Conservation (phyloP, 2,888 invertebrate species). For the Folsomia manolachei region DNA sequence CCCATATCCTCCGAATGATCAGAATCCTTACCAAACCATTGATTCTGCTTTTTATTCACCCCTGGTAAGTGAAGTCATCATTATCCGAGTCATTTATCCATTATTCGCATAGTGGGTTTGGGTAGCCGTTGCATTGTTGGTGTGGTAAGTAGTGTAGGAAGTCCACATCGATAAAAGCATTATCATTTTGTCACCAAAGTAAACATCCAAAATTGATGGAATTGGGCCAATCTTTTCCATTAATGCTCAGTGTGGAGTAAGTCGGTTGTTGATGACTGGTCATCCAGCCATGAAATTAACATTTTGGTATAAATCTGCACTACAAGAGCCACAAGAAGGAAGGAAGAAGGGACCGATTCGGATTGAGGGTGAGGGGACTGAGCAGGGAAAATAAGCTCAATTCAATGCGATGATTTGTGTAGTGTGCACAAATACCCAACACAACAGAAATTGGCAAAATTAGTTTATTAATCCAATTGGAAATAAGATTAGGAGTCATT, state of each 20-base stretch:
- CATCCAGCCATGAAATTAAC: constrained; percentile 17
- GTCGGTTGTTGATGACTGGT: neutral
- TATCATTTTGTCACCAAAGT: constrained; percentile 1
- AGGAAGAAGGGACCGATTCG: neutral
- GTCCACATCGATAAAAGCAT: neutral
- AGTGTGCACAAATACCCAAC: neutral
- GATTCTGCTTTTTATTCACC: constrained; percentile 94
- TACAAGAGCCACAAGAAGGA: neutral
- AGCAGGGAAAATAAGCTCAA: too few species aligned
- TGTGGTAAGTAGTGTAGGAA: neutral
- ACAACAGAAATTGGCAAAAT: neutral
- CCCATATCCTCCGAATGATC: constrained; percentile 74
- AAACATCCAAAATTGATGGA: neutral
- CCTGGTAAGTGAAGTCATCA: constrained; percentile 73
- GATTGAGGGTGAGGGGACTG: too few species aligned
- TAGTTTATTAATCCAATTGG: neutral
- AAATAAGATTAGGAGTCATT: neutral
- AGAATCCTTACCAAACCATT: constrained; percentile 89
- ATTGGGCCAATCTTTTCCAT: neutral
- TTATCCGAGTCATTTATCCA: neutral
- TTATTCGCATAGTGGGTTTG: too few species aligned
- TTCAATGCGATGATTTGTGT: neutral
- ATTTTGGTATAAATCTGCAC: neutral
- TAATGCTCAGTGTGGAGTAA: neutral
- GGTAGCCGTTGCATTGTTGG: constrained; percentile 5